Base-by-base conservation (phyloP, 2,797 vertebrate species). In the Periparus ater region DNA sequence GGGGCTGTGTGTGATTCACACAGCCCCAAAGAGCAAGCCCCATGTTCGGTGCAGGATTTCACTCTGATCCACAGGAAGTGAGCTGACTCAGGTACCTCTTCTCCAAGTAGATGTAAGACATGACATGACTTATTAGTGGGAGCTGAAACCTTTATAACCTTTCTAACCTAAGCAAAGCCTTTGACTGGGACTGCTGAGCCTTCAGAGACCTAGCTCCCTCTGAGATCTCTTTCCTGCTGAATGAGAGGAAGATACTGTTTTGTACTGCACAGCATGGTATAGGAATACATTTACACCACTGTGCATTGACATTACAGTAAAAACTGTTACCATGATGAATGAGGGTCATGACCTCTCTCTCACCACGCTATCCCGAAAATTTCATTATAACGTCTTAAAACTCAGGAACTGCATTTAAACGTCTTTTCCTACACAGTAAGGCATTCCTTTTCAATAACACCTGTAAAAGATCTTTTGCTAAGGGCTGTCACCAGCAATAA, bases 11-110 rank as follows among this genome's bases (percentile, higher is more conserved):
- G 50, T 53, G 29, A 50, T 36, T 83, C 1, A 0, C 23, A 47
- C 18, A 83, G 11, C 32, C 32, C 6, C 32, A 47, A 23, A 74
- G 17, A 0, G 0, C 38, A 68, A 10, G 3, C 1, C 2, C 9
- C 18, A 17, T 19, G 12, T 60, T 25, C 48, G 25, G 11, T 7
- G 13, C 7, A 34, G 11, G 5, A 79, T 85, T 82, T 83, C 51
- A 26, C 10, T 50, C 9, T 66, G 40, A 77, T 58, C 23, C 21
- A 54, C 68, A 78, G 30, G 51, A 85, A 70, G 30, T 23, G 10
- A 78, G 7, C 9, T 79, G 44, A 38, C 6, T 57, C 21, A 38
- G 65, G 30, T 77, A 38, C 3, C 3, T 6, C 9, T 60, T 4
- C 13, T 81, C 14, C 3, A 3, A 16, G 11, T 0, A 62, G 14